Evolutionary conservation across 2,888 invertebrate genomes (phyloP).

Genomic region (Sminthurides aquaticus): DNA sequence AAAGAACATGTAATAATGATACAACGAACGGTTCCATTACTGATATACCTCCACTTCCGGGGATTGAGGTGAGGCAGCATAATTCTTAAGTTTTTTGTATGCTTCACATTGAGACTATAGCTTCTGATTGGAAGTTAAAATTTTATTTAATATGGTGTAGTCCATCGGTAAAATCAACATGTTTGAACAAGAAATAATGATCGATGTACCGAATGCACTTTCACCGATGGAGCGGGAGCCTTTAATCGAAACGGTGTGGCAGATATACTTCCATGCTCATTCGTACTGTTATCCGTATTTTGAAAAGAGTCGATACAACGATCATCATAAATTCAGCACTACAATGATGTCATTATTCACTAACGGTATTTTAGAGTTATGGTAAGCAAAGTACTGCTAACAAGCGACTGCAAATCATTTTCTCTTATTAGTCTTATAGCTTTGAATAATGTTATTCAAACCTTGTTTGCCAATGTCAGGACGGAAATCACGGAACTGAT

Average conservation of each 20-base stretch:
- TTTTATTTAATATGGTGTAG: too few relatives aligned
- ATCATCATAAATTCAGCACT: conserved; percentile 34
- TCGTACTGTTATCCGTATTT: conserved; percentile 30
- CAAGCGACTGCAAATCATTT: too few relatives aligned
- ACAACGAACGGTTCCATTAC: not conserved
- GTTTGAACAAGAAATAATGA: too few relatives aligned
- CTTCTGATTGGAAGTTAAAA: too few relatives aligned
- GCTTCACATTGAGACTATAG: too few relatives aligned
- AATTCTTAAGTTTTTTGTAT: too few relatives aligned
- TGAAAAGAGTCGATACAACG: conserved; percentile 23
- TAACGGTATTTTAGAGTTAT: conserved; percentile 31
- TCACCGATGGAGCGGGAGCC: conserved; percentile 26
- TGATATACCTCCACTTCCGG: not conserved
- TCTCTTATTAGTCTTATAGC: too few relatives aligned
- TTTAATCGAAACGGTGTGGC: conserved; percentile 37
- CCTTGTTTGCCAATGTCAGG: conserved; percentile 14
- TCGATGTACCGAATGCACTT: conserved; percentile 1
- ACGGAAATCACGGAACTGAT: conserved; percentile 20
- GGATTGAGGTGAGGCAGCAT: too few relatives aligned
- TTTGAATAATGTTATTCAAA: too few relatives aligned
- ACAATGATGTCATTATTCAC: conserved; percentile 35
- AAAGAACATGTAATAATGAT: not conserved
- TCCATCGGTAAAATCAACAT: too few relatives aligned
- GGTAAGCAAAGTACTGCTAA: conserved; percentile 21
- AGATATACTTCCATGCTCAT: conserved; percentile 34